Conservation (phyloP, 2,888 invertebrate species). For the Mesorhabditis sp. region DNA sequence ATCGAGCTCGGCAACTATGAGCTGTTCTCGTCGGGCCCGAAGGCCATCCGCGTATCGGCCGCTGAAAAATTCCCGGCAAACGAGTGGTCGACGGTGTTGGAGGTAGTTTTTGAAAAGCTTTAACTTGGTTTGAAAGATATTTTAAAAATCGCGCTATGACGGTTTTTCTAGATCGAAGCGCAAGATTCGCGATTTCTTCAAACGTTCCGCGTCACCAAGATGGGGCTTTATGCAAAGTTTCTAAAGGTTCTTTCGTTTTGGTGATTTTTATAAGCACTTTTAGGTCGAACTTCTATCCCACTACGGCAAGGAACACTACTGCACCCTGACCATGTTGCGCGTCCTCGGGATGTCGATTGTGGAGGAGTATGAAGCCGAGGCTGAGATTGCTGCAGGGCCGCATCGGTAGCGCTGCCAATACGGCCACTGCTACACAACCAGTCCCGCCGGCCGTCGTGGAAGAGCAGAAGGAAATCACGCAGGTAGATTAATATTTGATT, state of each 20-base stretch:
- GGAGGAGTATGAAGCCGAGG: constrained; percentile 58
- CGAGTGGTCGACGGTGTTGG: constrained; percentile 85
- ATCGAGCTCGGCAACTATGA: constrained; percentile 95
- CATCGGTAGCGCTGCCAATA: constrained; percentile 8
- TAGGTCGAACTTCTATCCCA: constrained; percentile 81
- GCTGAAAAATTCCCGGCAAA: constrained; percentile 84
- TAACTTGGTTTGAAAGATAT: background rate
- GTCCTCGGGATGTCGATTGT: constrained; percentile 79
- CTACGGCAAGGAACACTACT: constrained; percentile 93
- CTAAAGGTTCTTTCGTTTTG: constrained; percentile 68
- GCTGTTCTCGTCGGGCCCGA: constrained; percentile 91
- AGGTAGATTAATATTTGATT: too few species aligned
- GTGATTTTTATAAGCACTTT: background rate
- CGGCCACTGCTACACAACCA: background rate
- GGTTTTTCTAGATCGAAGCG: background rate
- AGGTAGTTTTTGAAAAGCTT: constrained; percentile 64
- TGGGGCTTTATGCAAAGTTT: constrained; percentile 75
- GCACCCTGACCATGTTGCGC: constrained; percentile 89
- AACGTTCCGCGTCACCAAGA: constrained; percentile 63
- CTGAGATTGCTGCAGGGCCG: constrained; percentile 16
- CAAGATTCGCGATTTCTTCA: constrained; percentile 32
- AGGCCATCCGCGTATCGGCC: constrained; percentile 76
- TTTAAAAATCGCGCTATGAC: background rate
- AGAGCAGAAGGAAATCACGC: too few species aligned
- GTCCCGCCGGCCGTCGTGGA: background rate